Percentiles rank a stretch among this genome's conserved stretches.
Evolutionary conservation across 2,888 invertebrate species (phyloP).

Genomic region (Argyra leucocephala): DNA sequence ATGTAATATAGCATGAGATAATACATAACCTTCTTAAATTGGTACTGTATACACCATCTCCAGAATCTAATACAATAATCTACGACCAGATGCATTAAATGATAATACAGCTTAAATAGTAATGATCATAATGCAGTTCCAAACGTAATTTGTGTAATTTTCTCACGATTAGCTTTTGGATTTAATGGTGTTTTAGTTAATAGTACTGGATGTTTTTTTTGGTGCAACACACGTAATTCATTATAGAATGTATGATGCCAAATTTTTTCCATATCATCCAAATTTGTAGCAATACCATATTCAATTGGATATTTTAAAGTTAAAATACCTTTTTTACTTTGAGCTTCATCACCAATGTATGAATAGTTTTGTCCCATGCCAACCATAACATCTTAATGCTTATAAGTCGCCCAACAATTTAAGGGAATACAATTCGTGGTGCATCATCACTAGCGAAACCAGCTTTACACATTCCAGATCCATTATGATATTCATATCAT

Average conservation of each 20-base stretch:
- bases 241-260: no score
- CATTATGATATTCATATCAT: no score
- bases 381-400: conserved; percentile 82
- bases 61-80: conserved; percentile 50
- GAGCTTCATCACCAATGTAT: conserved; percentile 79
- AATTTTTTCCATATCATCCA: no score
- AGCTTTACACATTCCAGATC: conserved; percentile 90
- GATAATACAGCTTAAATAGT: conserved; percentile 41
- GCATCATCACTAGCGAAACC: conserved; percentile 90
- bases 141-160: conserved; percentile 48
- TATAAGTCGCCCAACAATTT: conserved; percentile 82
- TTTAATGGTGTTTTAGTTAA: conserved; percentile 89
- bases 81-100: conserved; percentile 86
- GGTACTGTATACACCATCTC: conserved; percentile 9
- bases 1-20: conserved; percentile 68
- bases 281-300: no score
- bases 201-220: conserved; percentile 88
- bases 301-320: no score
- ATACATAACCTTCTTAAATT: no score
- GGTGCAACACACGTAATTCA: conserved; percentile 36
- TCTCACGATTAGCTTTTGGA: conserved; percentile 90
- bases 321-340: conserved; percentile 77
- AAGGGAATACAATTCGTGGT: conserved; percentile 80
- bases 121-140: not conserved
- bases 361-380: conserved; percentile 46